phyloP scores from a whole-genome alignment of 2,888 invertebrate genomes.

The Yponomeuta malinellus region DNA sequence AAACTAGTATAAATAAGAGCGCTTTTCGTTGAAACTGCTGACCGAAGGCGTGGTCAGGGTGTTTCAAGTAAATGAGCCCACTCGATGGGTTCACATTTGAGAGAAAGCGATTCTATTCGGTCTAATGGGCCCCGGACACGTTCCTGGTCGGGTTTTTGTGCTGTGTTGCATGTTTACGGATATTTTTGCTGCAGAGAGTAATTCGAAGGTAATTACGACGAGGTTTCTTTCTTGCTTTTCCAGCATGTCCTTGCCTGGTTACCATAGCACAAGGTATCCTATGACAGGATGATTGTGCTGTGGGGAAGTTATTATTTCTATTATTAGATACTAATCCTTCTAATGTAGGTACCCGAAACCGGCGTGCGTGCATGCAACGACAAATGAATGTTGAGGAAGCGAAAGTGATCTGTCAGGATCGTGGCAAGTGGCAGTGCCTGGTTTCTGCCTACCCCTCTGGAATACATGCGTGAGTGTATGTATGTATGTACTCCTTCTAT shows the following conservation, averaged over 20 bases:
- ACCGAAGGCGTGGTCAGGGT: conserved; percentile 8
- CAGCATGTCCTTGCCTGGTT: not conserved
- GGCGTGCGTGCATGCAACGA: no score
- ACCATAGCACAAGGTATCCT: not conserved
- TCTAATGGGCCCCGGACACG: conserved; percentile 38
- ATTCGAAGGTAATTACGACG: not conserved
- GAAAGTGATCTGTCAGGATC: no score
- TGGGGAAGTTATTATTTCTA: not conserved
- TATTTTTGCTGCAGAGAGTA: not conserved
- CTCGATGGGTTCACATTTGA: conserved; percentile 9
- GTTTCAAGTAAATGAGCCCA: conserved; percentile 9
- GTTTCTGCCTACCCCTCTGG: no score
- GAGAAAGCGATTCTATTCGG: conserved; percentile 31
- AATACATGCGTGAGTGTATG: no score
- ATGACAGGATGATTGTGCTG: not conserved
- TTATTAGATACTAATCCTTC: no score
- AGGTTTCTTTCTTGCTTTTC: not conserved
- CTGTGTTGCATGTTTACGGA: conserved; percentile 1
- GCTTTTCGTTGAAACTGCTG: not conserved
- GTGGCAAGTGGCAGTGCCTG: no score
- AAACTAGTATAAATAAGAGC: not conserved
- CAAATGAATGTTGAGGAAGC: no score
- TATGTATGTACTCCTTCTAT: no score
- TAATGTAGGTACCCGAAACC: no score
- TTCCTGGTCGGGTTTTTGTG: conserved; percentile 27